phyloP scores from a whole-genome alignment of 2,888 invertebrate genomes.

The Parnassius orleans region DNA sequence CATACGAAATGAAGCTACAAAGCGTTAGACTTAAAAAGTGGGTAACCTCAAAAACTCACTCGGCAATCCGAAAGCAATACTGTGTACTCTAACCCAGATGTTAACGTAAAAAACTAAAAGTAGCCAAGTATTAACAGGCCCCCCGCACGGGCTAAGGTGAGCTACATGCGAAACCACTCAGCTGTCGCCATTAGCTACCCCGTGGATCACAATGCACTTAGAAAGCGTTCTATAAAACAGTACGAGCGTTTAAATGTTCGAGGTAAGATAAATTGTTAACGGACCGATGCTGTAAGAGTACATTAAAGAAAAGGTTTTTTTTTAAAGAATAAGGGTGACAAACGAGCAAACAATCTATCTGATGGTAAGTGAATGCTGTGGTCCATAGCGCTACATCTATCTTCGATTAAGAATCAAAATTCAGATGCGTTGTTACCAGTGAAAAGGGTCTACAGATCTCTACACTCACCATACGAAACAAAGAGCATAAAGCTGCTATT shows the following conservation, averaged over 20 bases:
- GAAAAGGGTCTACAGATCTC: too few relatives aligned
- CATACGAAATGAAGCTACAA: not conserved
- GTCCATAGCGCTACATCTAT: too few relatives aligned
- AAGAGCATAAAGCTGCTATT: too few relatives aligned
- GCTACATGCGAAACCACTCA: slow-evolving; percentile 73
- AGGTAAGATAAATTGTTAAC: slow-evolving; percentile 12
- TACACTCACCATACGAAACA: too few relatives aligned
- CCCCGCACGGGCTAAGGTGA: slow-evolving; percentile 57
- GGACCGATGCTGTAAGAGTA: not conserved
- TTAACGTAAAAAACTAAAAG: slow-evolving; percentile 63
- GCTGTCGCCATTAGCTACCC: slow-evolving; percentile 53
- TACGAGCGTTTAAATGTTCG: slow-evolving; percentile 5
- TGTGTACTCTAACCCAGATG: slow-evolving; percentile 48
- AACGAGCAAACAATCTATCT: too few relatives aligned
- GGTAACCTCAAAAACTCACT: too few relatives aligned
- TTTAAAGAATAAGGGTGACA: too few relatives aligned
- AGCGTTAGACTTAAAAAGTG: not conserved
- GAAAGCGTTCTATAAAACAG: slow-evolving; percentile 20
- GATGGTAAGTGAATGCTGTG: too few relatives aligned
- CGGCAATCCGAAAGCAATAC: slow-evolving; percentile 49
- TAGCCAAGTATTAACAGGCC: slow-evolving; percentile 47
- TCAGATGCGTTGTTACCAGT: too few relatives aligned
- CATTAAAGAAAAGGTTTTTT: too few relatives aligned
- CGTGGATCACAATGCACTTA: slow-evolving; percentile 33
- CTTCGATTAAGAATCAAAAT: too few relatives aligned